A percentile compares a stretch with the other conserved stretches of the same genome.
phyloP scores from a whole-genome alignment of 2,113 vertebrate genomes.

The Odontesthes bonariensis region DNA sequence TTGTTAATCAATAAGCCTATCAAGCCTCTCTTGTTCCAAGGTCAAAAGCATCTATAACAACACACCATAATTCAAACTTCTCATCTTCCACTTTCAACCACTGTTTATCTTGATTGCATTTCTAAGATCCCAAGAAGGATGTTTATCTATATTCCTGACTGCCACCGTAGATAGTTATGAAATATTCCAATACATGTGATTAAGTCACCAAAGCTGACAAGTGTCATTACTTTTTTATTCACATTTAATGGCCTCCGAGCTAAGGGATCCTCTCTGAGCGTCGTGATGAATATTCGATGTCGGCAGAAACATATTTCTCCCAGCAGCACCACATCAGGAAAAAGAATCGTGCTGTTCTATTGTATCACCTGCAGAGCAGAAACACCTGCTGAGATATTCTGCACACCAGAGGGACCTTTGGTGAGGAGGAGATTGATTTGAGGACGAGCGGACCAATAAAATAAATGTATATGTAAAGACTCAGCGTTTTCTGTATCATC shows the following conservation, averaged over 20 bases:
- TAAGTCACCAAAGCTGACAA: slow-evolving; percentile 31
- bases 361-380: slow-evolving; percentile 25
- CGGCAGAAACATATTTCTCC: slow-evolving; percentile 40
- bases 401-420: slow-evolving; percentile 30
- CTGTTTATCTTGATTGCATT: slow-evolving; percentile 26
- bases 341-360: slow-evolving; percentile 27
- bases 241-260: slow-evolving; percentile 56
- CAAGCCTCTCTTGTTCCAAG: slow-evolving; percentile 55
- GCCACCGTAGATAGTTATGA: slow-evolving; percentile 33
- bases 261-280: slow-evolving; percentile 36
- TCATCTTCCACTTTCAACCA: slow-evolving; percentile 28
- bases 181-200: slow-evolving; percentile 42
- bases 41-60: slow-evolving; percentile 30
- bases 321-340: not conserved
- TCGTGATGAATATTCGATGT: slow-evolving; percentile 64
- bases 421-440: slow-evolving; percentile 37
- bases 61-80: slow-evolving; percentile 28
- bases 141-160: slow-evolving; percentile 39
- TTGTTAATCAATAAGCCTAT: slow-evolving; percentile 59
- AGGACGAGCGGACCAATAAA: slow-evolving; percentile 19
- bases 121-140: slow-evolving; percentile 1
- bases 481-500: not conserved
- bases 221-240: slow-evolving; percentile 61
- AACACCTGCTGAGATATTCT: slow-evolving; percentile 53
- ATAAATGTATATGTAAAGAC: not conserved